Evolutionary conservation across 1,140 invertebrate genomes (phyloP).

Genomic region (Onthophagus taurus): DNA sequence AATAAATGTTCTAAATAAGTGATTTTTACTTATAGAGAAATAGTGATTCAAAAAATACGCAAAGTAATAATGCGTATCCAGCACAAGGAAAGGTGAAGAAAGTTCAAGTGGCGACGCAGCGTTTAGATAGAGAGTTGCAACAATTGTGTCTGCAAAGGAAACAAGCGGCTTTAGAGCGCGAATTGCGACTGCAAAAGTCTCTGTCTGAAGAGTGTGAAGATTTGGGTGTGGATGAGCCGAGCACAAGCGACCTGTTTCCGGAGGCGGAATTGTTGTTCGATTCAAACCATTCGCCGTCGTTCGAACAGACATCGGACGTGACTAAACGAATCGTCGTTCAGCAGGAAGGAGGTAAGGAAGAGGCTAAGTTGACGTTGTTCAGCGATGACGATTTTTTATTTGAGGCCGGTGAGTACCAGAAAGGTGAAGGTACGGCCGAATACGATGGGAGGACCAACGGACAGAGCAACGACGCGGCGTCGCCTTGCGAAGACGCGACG

Average conservation of each 20-base stretch:
- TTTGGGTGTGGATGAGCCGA: conserved; percentile 65
- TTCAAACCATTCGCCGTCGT: conserved; percentile 36
- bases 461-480: conserved; percentile 24
- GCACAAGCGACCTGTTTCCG: conserved; percentile 65
- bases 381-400: conserved; percentile 35
- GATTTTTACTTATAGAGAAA: conserved; percentile 14
- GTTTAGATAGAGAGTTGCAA: conserved; percentile 30
- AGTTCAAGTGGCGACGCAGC: conserved; percentile 15
- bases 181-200: conserved; percentile 54
- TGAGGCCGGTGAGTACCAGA: conserved; percentile 29
- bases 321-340: conserved; percentile 15
- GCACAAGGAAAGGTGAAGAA: conserved; percentile 20
- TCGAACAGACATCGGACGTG: conserved; percentile 32
- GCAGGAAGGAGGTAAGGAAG: conserved; percentile 22
- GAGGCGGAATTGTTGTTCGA: conserved; percentile 63
- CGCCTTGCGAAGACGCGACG: conserved; percentile 33
- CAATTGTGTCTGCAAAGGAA: conserved; percentile 35
- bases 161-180: conserved; percentile 46
- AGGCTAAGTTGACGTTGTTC: conserved; percentile 31
- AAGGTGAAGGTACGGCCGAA: conserved; percentile 21
- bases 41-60: conserved; percentile 9
- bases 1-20: too few species aligned
- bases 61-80: conserved; percentile 7
- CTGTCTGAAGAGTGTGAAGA: conserved; percentile 68
- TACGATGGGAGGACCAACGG: conserved; percentile 26